phyloP scores from a whole-genome alignment of 2,888 invertebrate genomes.

The Synergus umbraculus region DNA sequence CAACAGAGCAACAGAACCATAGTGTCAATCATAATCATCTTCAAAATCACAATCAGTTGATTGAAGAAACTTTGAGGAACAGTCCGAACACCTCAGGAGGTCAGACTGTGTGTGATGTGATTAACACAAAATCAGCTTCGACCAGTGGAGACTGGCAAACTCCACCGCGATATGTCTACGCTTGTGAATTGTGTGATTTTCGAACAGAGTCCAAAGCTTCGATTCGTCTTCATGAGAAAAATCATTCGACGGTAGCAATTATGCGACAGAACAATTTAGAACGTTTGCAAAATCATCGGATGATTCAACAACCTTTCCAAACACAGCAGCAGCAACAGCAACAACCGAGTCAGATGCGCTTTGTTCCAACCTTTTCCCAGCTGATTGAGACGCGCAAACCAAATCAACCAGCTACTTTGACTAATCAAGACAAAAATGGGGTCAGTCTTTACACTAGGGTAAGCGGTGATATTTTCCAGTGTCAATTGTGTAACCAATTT shows the following conservation, averaged over 20 bases:
- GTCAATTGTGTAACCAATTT: conserved; percentile 14
- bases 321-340: background rate
- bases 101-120: background rate
- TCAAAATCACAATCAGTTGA: background rate
- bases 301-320: background rate
- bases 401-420: background rate
- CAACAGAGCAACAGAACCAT: background rate
- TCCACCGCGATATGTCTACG: background rate
- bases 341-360: background rate
- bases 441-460: background rate
- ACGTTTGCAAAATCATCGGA: background rate
- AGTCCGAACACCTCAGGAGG: conserved; percentile 3
- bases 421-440: background rate
- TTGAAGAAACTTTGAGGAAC: background rate
- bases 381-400: background rate
- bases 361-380: background rate
- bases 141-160: background rate
- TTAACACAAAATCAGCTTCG: background rate
- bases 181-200: conserved; percentile 16
- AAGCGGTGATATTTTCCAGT: conserved; percentile 18
- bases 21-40: background rate
- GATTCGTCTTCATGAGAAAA: conserved; percentile 12
- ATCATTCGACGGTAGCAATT: background rate
- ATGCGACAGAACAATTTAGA: background rate
- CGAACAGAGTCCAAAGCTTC: background rate